These are phyloP conservation scores for Subacronicta megacephala DNA, from an alignment of 2,888 invertebrate genomes.

Conservation along the genomic window DNA sequence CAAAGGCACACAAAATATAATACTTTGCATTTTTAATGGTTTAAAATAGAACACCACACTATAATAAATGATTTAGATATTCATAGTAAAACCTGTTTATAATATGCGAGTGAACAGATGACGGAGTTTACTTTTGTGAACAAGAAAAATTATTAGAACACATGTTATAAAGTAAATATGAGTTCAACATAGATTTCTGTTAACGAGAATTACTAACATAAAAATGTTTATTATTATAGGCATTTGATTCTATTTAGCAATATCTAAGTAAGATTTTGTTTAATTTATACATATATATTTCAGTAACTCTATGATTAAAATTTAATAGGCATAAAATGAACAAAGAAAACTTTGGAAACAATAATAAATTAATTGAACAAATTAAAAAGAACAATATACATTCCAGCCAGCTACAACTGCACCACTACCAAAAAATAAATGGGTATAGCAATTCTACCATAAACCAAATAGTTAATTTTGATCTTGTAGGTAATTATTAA, in stretches of 20 bases:
- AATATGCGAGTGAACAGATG: conserved; percentile 70
- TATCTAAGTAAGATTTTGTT: conserved; percentile 28
- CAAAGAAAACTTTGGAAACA: conserved; percentile 18
- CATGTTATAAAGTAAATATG: conserved; percentile 78
- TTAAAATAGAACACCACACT: conserved; percentile 20
- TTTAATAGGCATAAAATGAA: conserved; percentile 3
- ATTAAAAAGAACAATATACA: conserved; percentile 41
- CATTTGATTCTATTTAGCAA: conserved; percentile 54
- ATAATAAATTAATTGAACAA: conserved; percentile 32
- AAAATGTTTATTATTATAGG: conserved; percentile 63
- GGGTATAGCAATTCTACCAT: conserved; percentile 69
- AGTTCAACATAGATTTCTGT: conserved; percentile 61
- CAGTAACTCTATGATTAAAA: not conserved
- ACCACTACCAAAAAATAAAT: conserved; percentile 76
- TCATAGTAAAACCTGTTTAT: conserved; percentile 56
- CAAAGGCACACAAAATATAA: conserved; percentile 27
- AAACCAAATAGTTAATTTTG: conserved; percentile 35
- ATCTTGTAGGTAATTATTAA: conserved; percentile 45
- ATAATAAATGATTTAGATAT: conserved; percentile 38
- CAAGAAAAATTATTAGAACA: conserved; percentile 71
- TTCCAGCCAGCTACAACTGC: conserved; percentile 78
- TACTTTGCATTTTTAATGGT: conserved; percentile 4
- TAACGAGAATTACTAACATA: conserved; percentile 54
- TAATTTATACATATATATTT: not conserved
- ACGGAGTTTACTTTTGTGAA: conserved; percentile 54